These are phyloP conservation scores for Harmothoe impar DNA, from an alignment of 2,888 invertebrate species.

Conservation along the genomic window DNA sequence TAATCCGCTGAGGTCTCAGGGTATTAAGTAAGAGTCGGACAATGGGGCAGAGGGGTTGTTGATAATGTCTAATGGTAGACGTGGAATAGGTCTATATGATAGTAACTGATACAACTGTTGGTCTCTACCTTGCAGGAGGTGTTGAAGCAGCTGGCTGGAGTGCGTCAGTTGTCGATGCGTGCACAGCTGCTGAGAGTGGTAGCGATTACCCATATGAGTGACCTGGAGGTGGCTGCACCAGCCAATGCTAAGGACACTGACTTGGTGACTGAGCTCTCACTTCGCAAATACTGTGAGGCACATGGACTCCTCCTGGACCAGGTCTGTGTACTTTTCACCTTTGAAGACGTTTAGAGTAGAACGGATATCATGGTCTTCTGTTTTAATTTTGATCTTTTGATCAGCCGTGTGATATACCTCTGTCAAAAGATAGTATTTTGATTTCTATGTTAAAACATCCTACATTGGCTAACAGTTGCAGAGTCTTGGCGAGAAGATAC, in stretches of 20 bases:
- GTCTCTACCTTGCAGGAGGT: constrained; percentile 56
- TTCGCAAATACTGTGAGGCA: constrained; percentile 76
- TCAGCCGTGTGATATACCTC: no score
- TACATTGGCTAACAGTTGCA: constrained; percentile 76
- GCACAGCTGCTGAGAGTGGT: constrained; percentile 68
- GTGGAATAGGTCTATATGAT: no score
- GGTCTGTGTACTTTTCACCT: constrained; percentile 68
- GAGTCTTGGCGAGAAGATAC: constrained; percentile 79
- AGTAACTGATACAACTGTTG: background rate
- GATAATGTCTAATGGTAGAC: no score
- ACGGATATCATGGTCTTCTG: no score
- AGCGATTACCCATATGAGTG: constrained; percentile 66
- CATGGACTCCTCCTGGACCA: constrained; percentile 76
- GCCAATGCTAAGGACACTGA: constrained; percentile 70
- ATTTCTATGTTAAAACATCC: no score
- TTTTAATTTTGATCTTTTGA: no score
- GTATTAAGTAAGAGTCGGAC: background rate
- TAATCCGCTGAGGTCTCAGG: background rate
- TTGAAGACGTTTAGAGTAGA: background rate
- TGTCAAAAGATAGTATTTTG: no score
- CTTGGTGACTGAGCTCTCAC: constrained; percentile 72
- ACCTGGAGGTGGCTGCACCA: constrained; percentile 69
- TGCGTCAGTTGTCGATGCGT: constrained; percentile 66
- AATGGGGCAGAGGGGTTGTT: background rate
- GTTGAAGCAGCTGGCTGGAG: constrained; percentile 58